Base-by-base conservation (phyloP, 2,888 invertebrate genomes). In the Autographa pulchrina region DNA sequence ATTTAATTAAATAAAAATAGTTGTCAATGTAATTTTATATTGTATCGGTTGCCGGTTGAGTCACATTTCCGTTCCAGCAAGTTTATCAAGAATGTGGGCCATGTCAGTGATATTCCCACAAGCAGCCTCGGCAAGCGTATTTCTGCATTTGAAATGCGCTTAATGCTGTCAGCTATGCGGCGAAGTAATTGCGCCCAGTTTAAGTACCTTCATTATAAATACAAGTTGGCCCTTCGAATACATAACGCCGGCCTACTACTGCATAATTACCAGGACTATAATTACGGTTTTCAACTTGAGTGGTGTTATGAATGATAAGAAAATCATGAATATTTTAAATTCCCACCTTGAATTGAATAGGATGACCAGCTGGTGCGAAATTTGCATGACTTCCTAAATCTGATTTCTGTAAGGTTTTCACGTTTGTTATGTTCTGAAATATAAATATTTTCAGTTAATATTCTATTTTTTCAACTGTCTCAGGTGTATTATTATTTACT, bases 11-110 rank as follows among this genome's bases (percentile, higher is more conserved):
- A 77, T 67, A 69, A 75, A 73, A 78, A 80, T 75, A 72, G 68
- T 65, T 77, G 76, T 67, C 83, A 86, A 86, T 84, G 83, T 84
- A 77, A 76, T 80, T 86, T 83, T 83, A 85, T 85, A 85, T 84
- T 81, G 85, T 89, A 90, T 92, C 88, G 82, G 82, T 80, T 84
- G 81, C 77, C 83, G 84, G 85, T 88, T 93, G 93, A 93, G 84
- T 93, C 94, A 93, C 74, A 82, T 91, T 93, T 94, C 94, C 94
- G 94, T 86, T 90, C 84, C 75, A 87, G 88, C 93, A 82, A 90
- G 91, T 94, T 90, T 94, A 94, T 94, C 94, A 88, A 87, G 92
- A 91, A 93, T 93, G 93, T 94, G 90, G 91, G 87, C 84, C 91
- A 90, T 84, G 85, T 84, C 80, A 86, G 83, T 85, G 90, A 91